Evolutionary conservation across 1,140 invertebrate genomes (phyloP).

Genomic region (Rhagoletis pomonella): DNA sequence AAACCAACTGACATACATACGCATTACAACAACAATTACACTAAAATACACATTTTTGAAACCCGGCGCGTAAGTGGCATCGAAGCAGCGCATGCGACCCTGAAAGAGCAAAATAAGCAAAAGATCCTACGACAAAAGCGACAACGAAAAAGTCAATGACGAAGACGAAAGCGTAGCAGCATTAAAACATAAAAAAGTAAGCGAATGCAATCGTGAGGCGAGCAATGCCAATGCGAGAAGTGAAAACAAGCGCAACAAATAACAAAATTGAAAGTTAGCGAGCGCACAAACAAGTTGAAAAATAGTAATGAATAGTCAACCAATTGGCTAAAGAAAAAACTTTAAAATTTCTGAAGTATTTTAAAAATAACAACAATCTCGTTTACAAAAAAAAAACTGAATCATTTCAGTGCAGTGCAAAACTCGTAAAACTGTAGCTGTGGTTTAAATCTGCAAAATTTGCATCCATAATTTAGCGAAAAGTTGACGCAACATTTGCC

Average conservation of each 20-base stretch:
- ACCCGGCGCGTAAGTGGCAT: background rate
- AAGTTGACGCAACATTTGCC: conserved; percentile 43
- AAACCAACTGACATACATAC: background rate
- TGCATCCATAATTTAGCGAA: background rate
- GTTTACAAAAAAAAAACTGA: background rate
- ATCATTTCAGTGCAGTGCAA: background rate
- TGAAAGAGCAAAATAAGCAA: conserved; percentile 4
- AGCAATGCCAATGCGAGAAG: conserved; percentile 5
- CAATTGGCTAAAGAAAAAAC: background rate
- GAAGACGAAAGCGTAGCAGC: conserved; percentile 30
- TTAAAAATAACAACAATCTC: background rate
- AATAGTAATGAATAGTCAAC: background rate
- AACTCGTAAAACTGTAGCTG: background rate
- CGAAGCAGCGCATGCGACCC: background rate
- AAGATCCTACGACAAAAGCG: background rate
- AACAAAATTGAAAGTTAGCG: background rate
- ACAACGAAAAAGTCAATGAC: conserved; percentile 15
- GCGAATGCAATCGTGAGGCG: background rate
- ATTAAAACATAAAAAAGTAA: background rate
- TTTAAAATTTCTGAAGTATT: background rate
- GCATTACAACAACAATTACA: background rate
- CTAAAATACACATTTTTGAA: background rate
- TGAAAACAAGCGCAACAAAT: background rate
- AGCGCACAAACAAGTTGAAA: background rate
- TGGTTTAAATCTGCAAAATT: conserved; percentile 39